Conservation (phyloP, 35 echinoderm and acorn worm species). For the Nesometra sesokonis region DNA sequence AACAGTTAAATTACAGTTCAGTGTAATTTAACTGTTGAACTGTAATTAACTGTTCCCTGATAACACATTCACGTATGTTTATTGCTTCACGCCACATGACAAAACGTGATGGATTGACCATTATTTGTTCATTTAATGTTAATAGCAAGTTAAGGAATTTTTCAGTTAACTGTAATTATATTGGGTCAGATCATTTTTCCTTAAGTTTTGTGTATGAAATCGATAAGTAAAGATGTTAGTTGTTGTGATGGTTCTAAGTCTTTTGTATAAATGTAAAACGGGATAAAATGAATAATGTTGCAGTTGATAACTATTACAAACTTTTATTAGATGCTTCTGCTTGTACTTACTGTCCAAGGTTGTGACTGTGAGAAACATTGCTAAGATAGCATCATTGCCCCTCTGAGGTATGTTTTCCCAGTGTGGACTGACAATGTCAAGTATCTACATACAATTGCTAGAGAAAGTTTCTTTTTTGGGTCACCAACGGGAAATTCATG, state of each 20-base stretch:
- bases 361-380: background rate
- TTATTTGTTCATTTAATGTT: background rate
- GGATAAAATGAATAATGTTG: background rate
- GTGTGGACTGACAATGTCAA: background rate
- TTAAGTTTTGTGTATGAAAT: background rate
- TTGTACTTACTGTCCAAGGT: background rate
- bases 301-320: background rate
- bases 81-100: background rate
- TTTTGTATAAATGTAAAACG: background rate
- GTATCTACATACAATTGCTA: background rate
- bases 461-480: background rate
- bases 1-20: no score
- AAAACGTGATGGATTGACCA: background rate
- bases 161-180: background rate
- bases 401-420: background rate
- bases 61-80: background rate
- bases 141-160: background rate
- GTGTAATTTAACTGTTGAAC: no score
- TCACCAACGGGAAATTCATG: background rate
- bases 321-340: background rate
- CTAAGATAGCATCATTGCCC: background rate
- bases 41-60: no score
- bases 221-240: background rate
- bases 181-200: background rate
- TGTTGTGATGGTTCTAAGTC: background rate